These are phyloP conservation scores for Nibea albiflora DNA, from an alignment of 2,113 vertebrate species.

Conservation along the genomic window DNA sequence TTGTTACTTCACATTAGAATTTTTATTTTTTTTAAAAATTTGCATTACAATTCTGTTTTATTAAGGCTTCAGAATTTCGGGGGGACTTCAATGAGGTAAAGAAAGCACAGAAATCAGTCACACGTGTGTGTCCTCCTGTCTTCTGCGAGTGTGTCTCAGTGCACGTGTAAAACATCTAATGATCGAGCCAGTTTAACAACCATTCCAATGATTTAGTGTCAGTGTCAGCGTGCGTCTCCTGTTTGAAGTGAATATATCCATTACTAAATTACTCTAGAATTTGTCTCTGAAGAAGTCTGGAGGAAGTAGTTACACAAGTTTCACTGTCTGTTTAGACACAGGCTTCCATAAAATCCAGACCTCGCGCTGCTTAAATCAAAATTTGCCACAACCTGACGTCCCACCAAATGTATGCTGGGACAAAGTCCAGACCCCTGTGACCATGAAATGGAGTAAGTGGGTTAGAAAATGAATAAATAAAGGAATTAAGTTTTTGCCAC, in stretches of 20 bases:
- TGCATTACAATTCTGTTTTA: not conserved
- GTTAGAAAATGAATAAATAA: slow-evolving; percentile 42
- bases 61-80: not conserved
- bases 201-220: slow-evolving; percentile 19
- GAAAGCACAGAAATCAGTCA: slow-evolving; percentile 29
- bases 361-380: slow-evolving; percentile 61
- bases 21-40: not conserved
- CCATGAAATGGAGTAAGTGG: slow-evolving; percentile 44
- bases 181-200: slow-evolving; percentile 19
- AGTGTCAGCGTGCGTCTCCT: not conserved
- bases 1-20: not conserved
- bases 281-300: slow-evolving; percentile 13
- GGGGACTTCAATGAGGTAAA: slow-evolving; percentile 7
- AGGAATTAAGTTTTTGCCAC: slow-evolving; percentile 39
- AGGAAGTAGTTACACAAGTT: slow-evolving; percentile 39
- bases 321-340: slow-evolving; percentile 57
- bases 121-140: not conserved
- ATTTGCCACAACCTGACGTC: slow-evolving; percentile 54
- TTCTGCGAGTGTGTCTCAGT: not conserved
- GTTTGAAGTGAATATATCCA: slow-evolving; percentile 16
- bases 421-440: slow-evolving; percentile 34
- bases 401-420: slow-evolving; percentile 44
- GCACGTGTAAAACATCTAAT: slow-evolving; percentile 15
- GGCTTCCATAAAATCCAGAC: slow-evolving; percentile 61
- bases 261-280: slow-evolving; percentile 34